phyloP scores from a whole-genome alignment of 2,888 invertebrate genomes.

The Drosophila infuscata region DNA sequence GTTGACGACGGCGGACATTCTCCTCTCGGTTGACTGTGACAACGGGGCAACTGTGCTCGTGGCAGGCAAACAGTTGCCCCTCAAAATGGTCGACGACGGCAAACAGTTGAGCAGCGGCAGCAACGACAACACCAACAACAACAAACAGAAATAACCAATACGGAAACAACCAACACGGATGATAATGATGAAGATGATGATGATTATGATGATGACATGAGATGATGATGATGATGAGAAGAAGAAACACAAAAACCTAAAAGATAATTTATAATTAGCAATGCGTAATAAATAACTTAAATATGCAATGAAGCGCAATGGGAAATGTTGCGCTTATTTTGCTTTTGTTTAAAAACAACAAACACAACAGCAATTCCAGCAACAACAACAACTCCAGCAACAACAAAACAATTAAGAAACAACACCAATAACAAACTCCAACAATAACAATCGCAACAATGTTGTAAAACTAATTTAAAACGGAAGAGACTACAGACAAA shows the following conservation, averaged over 20 bases:
- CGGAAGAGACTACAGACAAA: slow-evolving; percentile 48
- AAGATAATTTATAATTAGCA: slow-evolving; percentile 71
- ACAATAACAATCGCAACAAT: slow-evolving; percentile 43
- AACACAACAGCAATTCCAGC: slow-evolving; percentile 8
- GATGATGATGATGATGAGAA: slow-evolving; percentile 20
- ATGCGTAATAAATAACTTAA: slow-evolving; percentile 62
- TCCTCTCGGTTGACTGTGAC: slow-evolving; percentile 28
- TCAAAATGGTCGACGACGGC: slow-evolving; percentile 11
- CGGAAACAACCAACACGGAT: slow-evolving; percentile 6
- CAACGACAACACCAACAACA: slow-evolving; percentile 15
- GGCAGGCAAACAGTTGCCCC: slow-evolving; percentile 42
- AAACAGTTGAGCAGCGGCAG: slow-evolving; percentile 12
- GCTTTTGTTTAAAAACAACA: slow-evolving; percentile 37
- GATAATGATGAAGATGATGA: neutral
- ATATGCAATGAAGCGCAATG: slow-evolving; percentile 42
- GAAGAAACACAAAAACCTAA: slow-evolving; percentile 42
- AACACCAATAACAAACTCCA: slow-evolving; percentile 25
- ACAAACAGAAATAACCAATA: slow-evolving; percentile 14
- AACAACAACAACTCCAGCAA: slow-evolving; percentile 13
- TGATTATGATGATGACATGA: slow-evolving; percentile 12
- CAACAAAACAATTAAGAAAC: slow-evolving; percentile 11
- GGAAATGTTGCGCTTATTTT: slow-evolving; percentile 38
- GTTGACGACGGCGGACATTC: slow-evolving; percentile 16
- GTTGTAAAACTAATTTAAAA: slow-evolving; percentile 37
- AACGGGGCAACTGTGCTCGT: slow-evolving; percentile 26